Conservation (phyloP, 2,888 invertebrate genomes). For the Trichopria drosophilae region DNA sequence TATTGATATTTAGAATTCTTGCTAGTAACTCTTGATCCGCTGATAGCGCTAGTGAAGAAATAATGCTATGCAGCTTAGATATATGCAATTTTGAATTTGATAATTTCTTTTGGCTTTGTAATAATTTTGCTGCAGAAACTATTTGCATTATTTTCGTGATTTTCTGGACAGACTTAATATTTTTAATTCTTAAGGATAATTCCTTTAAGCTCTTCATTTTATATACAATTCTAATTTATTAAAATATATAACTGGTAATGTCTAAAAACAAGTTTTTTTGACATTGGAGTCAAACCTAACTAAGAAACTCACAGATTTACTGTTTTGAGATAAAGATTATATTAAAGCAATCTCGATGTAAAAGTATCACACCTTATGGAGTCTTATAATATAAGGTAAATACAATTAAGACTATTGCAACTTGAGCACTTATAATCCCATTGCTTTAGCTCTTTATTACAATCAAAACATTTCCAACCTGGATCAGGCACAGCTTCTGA, state of each 20-base stretch:
- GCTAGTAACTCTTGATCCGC: constrained; percentile 20
- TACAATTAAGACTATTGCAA: constrained; percentile 23
- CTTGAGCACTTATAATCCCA: constrained; percentile 20
- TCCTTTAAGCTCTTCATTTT: constrained; percentile 25
- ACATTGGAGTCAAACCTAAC: constrained; percentile 23
- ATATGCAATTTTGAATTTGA: constrained; percentile 24
- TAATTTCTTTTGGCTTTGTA: constrained; percentile 25
- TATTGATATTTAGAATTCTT: constrained; percentile 23
- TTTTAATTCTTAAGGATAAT: constrained; percentile 25
- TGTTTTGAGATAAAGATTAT: constrained; percentile 24
- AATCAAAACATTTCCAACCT: constrained; percentile 19
- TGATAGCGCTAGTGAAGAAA: constrained; percentile 23
- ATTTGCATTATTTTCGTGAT: constrained; percentile 26
- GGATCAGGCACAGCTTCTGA: constrained; percentile 22
- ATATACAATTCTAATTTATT: constrained; percentile 23
- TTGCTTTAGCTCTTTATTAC: constrained; percentile 22
- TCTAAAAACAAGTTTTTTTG: constrained; percentile 25
- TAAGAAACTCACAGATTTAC: constrained; percentile 23
- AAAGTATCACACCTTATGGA: constrained; percentile 20
- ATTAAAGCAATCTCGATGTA: constrained; percentile 18
- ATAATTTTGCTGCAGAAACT: constrained; percentile 25
- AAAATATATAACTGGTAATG: constrained; percentile 24
- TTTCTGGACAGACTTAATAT: constrained; percentile 25
- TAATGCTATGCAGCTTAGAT: constrained; percentile 23
- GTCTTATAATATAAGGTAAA: constrained; percentile 21